These are phyloP conservation scores for Narcine bancroftii DNA, from an alignment of 2,113 vertebrate genomes.

Conservation along the genomic window DNA sequence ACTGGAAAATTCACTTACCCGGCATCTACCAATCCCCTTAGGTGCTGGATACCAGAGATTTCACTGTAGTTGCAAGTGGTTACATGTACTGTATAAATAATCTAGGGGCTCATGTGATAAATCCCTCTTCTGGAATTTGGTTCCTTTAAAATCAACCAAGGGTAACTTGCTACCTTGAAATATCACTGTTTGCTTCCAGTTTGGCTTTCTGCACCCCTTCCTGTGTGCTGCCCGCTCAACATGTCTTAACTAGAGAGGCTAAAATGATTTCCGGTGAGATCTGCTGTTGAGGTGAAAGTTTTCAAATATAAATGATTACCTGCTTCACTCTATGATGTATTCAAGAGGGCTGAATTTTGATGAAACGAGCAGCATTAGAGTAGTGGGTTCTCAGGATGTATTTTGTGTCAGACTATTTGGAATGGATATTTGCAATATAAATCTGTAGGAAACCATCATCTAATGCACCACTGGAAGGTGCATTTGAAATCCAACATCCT, in stretches of 20 bases:
- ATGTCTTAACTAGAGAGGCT: neutral
- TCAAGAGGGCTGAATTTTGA: neutral
- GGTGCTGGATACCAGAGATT: too few relatives aligned
- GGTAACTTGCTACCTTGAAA: too few relatives aligned
- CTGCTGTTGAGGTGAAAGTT: too few relatives aligned
- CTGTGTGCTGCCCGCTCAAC: neutral
- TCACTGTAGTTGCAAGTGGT: too few relatives aligned
- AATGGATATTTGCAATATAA: neutral
- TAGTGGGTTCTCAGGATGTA: neutral
- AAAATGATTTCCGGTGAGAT: neutral
- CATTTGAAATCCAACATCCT: neutral
- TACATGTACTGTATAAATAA: too few relatives aligned
- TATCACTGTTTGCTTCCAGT: neutral
- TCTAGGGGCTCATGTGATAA: too few relatives aligned
- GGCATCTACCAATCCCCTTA: too few relatives aligned
- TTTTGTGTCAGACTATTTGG: neutral
- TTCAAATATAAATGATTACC: neutral
- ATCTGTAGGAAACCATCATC: neutral
- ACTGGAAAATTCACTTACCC: too few relatives aligned
- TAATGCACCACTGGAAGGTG: neutral
- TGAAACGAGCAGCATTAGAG: neutral
- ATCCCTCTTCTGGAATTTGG: too few relatives aligned
- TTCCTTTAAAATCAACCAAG: too few relatives aligned
- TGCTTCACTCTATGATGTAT: neutral
- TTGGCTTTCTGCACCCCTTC: neutral